Base-by-base conservation (phyloP, 2,888 invertebrate genomes). In the Brachycybe producta region DNA sequence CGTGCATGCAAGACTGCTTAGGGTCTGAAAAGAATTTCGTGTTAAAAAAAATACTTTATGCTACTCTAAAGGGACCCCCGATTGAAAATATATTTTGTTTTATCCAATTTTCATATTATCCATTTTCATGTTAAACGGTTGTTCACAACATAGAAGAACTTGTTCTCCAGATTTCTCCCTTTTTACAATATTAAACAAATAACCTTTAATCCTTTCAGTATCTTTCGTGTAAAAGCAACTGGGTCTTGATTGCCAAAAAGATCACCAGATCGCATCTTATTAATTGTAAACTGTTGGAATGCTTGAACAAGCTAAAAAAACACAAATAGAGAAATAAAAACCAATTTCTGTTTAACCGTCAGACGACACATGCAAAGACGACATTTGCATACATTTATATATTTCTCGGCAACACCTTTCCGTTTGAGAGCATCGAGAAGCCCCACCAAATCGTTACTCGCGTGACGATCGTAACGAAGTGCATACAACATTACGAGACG, bases 401-500 rank as follows among this genome's bases (percentile, higher is more conserved):
- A 61, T 58, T 68, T 64, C 30, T 84, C 81, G n/a, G 77, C 70
- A 19, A 82, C 75, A n/a, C 79, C 80, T 50, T 82, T 74, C 55
- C 74, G 76, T 61, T 79, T 78, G 52, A 94, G 73, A 39, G 79
- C 71, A 39, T 82, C 81, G 51, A 85, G 68, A 15, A 97, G 75
- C 0, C 81, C 77, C 0, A 76, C 74, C 21, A 88, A 77, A 60
- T 84, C 85, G 67, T 87, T 88, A 66, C 78, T 85, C 46, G 82
- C 78, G 67, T 91, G 84, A 57, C 83, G 82, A 69, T 94, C 91
- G 68, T 95, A 98, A 27, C 90, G 80, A 19, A 99, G 71, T 0
- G 88, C 87, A 71, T 98, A 98, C 26, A 98, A 68, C 67, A 91
- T 81, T 0, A 95, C 91, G 49, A 98, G 73, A 58, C 88, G 80